Base-by-base conservation (phyloP, 2,113 vertebrate species). In the Clarias macrocephalus region DNA sequence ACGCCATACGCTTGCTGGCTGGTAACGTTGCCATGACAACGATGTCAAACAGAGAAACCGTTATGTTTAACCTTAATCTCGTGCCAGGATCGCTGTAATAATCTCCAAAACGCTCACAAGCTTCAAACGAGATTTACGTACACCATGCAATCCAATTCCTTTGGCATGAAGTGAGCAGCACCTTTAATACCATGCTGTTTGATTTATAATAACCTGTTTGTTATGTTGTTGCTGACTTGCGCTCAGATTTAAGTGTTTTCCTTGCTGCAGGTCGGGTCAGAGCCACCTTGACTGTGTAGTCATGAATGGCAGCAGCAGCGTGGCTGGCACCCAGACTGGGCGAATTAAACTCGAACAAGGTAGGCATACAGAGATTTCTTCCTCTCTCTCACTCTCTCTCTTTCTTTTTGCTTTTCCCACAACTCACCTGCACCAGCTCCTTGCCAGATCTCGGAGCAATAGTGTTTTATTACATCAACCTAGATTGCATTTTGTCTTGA, bases 221-320 rank as follows among this genome's bases (percentile, higher is more conserved):
- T n/a, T 65, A 23, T 57, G 60, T n/a, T 82, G 72, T 8, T 86
- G 13, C 68, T 62, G 0, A n/a, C 2, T 42, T 82, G 30, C 21
- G 18, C 25, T 16, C 30, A 83, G 81, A 81, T 57, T 42, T 57
- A 15, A 68, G 72, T 21, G 56, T 81, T 70, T 60, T 2, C 70
- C 8, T 59, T 80, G 73, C 56, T 23, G 91, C 80, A 62, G 68
- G 80, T 83, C 70, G 56, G 76, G 89, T 89, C 82, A 57, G 85
- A 83, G 82, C 76, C 82, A 80, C 88, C 91, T 84, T 66, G 86
- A 85, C 65, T 73, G 66, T 87, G 92, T 91, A 91, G 93, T 72
- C 79, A 96, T 95, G 95, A 96, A 95, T 90, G 95, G 94, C 93
- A 94, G 93, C 93, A 91, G 92, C 70, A 90, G 87, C 65, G 91